Evolutionary conservation across 2,888 invertebrate genomes (phyloP).

Genomic region (Ochropleura leucogaster): DNA sequence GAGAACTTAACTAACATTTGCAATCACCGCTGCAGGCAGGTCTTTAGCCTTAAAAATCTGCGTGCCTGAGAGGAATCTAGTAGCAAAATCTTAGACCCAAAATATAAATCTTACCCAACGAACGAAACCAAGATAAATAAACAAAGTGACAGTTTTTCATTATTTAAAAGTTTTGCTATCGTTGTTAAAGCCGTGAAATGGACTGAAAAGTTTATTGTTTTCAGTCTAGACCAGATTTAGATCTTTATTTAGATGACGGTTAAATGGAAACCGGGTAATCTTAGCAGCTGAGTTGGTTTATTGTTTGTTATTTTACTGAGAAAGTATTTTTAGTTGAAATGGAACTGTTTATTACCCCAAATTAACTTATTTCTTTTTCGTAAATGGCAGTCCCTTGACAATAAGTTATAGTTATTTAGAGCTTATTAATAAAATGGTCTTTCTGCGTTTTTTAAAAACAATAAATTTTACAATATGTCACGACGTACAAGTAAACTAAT

Average conservation of each 20-base stretch:
- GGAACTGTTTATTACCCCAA: not conserved
- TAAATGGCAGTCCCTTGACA: not conserved
- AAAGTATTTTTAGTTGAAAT: not conserved
- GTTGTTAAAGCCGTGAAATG: conserved; percentile 45
- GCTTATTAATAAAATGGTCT: not conserved
- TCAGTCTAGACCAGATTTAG: conserved; percentile 58
- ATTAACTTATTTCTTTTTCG: not conserved
- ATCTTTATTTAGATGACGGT: conserved; percentile 55
- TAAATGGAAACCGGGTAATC: conserved; percentile 46
- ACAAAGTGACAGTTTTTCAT: conserved; percentile 33
- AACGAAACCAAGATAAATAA: conserved; percentile 33
- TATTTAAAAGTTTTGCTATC: conserved; percentile 55
- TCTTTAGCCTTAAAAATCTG: not conserved
- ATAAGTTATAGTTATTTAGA: not conserved
- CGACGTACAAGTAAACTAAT: not conserved
- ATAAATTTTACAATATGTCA: not conserved
- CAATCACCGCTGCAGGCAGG: not conserved
- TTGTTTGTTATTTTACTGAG: conserved; percentile 22
- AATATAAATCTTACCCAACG: conserved; percentile 16
- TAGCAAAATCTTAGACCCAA: conserved; percentile 19
- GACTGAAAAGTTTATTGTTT: conserved; percentile 49
- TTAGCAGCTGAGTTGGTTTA: conserved; percentile 32
- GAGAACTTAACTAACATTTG: too few species aligned
- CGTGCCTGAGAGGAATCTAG: conserved; percentile 8
- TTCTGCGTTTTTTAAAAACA: not conserved